Conservation (phyloP, 2,113 vertebrate species). For the Thomomys bottae region DNA sequence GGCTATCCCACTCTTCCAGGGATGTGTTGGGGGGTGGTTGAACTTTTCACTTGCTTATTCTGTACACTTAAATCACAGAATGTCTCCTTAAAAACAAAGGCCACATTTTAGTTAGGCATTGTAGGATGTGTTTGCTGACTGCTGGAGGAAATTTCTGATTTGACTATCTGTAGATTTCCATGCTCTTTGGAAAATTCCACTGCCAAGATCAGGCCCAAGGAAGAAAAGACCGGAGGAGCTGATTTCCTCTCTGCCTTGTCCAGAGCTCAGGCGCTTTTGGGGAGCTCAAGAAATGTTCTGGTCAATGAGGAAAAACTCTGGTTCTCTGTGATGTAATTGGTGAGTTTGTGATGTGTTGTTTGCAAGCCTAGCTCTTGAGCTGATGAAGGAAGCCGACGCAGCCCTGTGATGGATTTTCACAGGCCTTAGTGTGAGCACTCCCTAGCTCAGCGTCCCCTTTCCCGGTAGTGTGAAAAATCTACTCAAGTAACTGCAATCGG, state of each 20-base stretch:
- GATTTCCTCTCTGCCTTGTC: background rate
- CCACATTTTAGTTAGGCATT: constrained; percentile 2
- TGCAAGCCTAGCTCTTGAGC: constrained; percentile 6
- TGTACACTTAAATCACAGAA: background rate
- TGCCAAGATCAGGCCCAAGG: background rate
- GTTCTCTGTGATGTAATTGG: background rate
- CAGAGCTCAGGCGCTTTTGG: background rate
- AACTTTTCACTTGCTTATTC: constrained; percentile 28
- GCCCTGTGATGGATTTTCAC: background rate
- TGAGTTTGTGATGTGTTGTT: background rate
- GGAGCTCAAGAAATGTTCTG: background rate
- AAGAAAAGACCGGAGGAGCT: background rate
- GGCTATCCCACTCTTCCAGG: background rate
- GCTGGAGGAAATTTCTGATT: background rate
- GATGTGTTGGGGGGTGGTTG: background rate
- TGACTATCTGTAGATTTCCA: constrained; percentile 50
- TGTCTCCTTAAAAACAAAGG: background rate
- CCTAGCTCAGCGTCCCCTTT: constrained; percentile 9
- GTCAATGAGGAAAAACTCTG: background rate
- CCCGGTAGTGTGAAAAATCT: constrained; percentile 51
- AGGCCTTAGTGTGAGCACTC: constrained; percentile 37
- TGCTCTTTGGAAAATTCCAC: constrained; percentile 67
- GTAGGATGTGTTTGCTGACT: background rate
- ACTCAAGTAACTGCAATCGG: constrained; percentile 33
- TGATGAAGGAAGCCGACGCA: constrained; percentile 17